These are phyloP conservation scores for Protaetia brevitarsis DNA, from an alignment of 1,140 invertebrate species.

Conservation along the genomic window DNA sequence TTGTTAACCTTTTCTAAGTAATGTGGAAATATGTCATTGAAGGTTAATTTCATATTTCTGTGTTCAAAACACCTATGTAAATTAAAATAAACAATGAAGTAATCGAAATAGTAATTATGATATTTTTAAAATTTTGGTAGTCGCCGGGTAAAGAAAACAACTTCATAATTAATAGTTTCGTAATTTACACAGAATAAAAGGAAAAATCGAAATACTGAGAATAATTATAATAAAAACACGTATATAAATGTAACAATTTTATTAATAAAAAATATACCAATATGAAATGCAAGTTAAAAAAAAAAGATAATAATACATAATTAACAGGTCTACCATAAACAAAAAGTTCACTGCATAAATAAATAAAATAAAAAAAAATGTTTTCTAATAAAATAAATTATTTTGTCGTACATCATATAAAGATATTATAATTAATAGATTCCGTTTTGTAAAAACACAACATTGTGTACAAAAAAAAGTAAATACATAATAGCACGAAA, in stretches of 20 bases:
- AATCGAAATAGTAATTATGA: no score
- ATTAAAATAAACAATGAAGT: no score
- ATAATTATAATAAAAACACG: slow-evolving; percentile 4
- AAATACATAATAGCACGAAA: not conserved
- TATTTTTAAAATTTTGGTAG: no score
- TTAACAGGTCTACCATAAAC: not conserved
- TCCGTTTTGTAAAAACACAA: not conserved
- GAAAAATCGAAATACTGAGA: not conserved
- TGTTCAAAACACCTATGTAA: no score
- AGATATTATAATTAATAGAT: slow-evolving; percentile 7
- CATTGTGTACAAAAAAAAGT: not conserved
- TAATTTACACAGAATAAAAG: not conserved
- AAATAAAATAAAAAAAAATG: slow-evolving; percentile 19
- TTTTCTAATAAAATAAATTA: slow-evolving; percentile 20
- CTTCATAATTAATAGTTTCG: not conserved
- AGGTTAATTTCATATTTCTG: no score
- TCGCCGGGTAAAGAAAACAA: no score
- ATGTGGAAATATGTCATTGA: no score
- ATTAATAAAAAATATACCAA: slow-evolving; percentile 37
- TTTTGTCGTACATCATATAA: not conserved
- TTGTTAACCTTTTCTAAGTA: no score
- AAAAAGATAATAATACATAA: slow-evolving; percentile 19
- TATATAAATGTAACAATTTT: slow-evolving; percentile 33
- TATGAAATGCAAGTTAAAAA: slow-evolving; percentile 39
- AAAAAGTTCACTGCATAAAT: not conserved